Evolutionary conservation across 2,888 invertebrate genomes (phyloP).

Genomic region (Melipona bicolor): DNA sequence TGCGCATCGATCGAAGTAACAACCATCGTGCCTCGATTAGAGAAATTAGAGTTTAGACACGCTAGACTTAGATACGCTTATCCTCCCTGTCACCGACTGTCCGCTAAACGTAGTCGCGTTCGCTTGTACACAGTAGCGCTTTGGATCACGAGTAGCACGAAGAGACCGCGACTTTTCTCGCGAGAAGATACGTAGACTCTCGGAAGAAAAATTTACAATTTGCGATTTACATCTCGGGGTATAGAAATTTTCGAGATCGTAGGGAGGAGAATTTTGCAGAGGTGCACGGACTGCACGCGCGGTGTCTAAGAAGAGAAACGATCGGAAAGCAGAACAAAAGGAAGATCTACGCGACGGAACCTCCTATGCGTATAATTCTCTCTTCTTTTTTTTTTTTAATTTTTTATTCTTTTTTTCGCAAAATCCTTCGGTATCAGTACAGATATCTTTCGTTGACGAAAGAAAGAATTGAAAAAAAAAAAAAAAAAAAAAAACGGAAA

Average conservation of each 20-base stretch:
- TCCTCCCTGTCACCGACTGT: conserved; percentile 51
- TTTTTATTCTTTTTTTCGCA: neutral
- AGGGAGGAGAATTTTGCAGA: neutral
- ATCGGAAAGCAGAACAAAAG: neutral
- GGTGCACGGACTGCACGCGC: neutral
- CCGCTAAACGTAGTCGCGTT: conserved; percentile 59
- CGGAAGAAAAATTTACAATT: neutral
- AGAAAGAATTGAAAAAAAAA: neutral
- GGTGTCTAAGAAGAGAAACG: neutral
- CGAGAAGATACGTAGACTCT: neutral
- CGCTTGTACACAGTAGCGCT: conserved; percentile 52
- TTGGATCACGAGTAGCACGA: conserved; percentile 61
- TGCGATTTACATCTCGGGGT: neutral
- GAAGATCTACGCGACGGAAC: neutral
- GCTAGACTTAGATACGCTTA: conserved; percentile 65
- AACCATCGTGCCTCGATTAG: neutral
- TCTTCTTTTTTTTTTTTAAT: neutral
- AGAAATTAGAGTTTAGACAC: conserved; percentile 40
- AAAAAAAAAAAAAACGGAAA: neutral
- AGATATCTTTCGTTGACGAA: neutral
- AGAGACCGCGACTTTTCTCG: conserved; percentile 17
- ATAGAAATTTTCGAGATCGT: neutral
- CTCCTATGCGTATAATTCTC: neutral
- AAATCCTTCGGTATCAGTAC: neutral
- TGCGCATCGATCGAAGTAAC: too few species aligned